phyloP scores from a whole-genome alignment of 92 coral and sea anemone species.

The Anthopleura xanthogrammica region DNA sequence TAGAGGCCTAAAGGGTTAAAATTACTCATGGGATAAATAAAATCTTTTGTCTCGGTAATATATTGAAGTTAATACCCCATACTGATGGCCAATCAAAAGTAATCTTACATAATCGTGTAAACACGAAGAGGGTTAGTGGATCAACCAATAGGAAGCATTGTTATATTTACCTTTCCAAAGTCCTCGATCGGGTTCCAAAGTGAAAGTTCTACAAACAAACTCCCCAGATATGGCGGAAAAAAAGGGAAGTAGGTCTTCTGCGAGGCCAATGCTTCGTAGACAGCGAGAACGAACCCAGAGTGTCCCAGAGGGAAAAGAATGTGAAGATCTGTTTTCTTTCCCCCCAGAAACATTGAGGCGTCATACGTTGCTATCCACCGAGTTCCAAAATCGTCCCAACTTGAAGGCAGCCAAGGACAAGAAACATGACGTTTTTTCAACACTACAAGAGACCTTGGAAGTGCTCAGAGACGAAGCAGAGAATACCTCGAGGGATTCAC shows the following conservation, averaged over 20 bases:
- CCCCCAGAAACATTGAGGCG: slow-evolving; percentile 80
- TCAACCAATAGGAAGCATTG: slow-evolving; percentile 11
- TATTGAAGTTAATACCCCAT: neutral
- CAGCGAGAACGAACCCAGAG: slow-evolving; percentile 27
- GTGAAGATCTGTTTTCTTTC: slow-evolving; percentile 43
- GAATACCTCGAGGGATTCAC: slow-evolving; percentile 70
- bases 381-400: slow-evolving; percentile 17
- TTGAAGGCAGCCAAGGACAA: slow-evolving; percentile 19
- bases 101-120: slow-evolving; percentile 2
- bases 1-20: neutral
- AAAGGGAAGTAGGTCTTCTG: neutral
- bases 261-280: slow-evolving; percentile 13
- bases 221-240: neutral
- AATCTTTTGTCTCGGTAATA: neutral
- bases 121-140: neutral
- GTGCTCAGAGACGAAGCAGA: slow-evolving; percentile 86
- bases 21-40: neutral
- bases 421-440: slow-evolving; percentile 74
- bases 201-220: neutral
- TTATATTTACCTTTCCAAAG: neutral
- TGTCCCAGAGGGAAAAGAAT: neutral
- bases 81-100: neutral
- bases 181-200: neutral
- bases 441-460: slow-evolving; percentile 92
- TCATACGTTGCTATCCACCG: slow-evolving; percentile 59